Conservation (phyloP, 1,140 invertebrate genomes). For the Gonioctena quinquepunctata region DNA sequence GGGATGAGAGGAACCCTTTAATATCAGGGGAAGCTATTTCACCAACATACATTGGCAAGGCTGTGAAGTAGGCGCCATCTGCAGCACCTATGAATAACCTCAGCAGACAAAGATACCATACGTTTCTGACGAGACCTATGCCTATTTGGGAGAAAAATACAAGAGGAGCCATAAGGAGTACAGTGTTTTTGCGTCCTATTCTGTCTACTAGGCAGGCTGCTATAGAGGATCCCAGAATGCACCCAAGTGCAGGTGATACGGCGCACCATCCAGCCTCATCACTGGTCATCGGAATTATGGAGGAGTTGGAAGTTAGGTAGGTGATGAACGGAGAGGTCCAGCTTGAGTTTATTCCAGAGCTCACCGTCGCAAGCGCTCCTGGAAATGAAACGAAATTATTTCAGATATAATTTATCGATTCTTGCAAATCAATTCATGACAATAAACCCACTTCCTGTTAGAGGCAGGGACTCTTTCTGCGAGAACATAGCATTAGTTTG, state of each 20-base stretch:
- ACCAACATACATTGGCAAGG: constrained; percentile 68
- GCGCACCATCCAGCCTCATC: constrained; percentile 51
- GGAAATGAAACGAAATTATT: too few relatives aligned
- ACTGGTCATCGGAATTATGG: constrained; percentile 7
- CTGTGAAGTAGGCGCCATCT: constrained; percentile 67
- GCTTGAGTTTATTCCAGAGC: not conserved
- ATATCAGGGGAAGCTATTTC: constrained; percentile 69
- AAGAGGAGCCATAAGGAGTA: constrained; percentile 60
- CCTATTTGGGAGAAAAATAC: constrained; percentile 67
- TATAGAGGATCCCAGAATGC: constrained; percentile 57
- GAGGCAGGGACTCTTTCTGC: too few relatives aligned
- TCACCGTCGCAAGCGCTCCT: not conserved
- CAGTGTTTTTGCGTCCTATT: constrained; percentile 64
- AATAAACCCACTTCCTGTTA: too few relatives aligned
- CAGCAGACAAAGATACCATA: constrained; percentile 53
- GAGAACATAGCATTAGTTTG: too few relatives aligned
- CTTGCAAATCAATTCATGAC: too few relatives aligned
- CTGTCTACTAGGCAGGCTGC: constrained; percentile 56
- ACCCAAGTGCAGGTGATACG: constrained; percentile 53
- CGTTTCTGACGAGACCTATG: constrained; percentile 59
- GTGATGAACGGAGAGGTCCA: constrained; percentile 5
- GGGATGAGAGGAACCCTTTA: constrained; percentile 58
- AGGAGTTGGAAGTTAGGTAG: not conserved
- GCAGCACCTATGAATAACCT: constrained; percentile 64
- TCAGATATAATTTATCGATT: too few relatives aligned